Conservation (phyloP, 2,113 vertebrate genomes). For the Furnarius figulus region DNA sequence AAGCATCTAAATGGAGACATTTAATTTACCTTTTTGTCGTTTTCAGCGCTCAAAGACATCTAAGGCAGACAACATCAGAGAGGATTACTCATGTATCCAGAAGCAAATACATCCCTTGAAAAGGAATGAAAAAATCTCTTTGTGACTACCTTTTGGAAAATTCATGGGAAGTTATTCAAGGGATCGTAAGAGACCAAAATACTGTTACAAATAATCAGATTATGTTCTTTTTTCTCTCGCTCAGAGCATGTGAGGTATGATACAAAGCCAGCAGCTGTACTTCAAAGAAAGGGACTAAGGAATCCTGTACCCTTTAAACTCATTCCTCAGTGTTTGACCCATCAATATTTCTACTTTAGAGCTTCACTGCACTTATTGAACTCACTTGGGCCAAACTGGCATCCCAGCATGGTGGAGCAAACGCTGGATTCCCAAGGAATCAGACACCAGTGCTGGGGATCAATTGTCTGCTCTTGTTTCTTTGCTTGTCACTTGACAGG, state of each 20-base stretch:
- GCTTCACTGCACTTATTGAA: background rate
- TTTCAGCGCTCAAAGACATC: background rate
- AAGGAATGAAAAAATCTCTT: background rate
- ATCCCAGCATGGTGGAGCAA: background rate
- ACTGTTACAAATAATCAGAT: background rate
- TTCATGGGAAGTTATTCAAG: background rate
- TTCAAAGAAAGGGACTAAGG: background rate
- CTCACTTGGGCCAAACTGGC: background rate
- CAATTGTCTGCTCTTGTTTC: background rate
- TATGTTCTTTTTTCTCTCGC: background rate
- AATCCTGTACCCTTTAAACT: background rate
- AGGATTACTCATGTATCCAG: background rate
- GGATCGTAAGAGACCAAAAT: background rate
- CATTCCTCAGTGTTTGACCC: background rate
- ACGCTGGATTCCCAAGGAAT: background rate
- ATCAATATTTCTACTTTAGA: background rate
- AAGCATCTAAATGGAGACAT: background rate
- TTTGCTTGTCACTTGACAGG: background rate
- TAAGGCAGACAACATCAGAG: constrained; percentile 24
- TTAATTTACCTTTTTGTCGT: constrained; percentile 6
- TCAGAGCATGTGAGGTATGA: background rate
- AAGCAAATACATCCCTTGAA: constrained; percentile 10
- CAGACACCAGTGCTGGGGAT: background rate
- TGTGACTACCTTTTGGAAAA: constrained; percentile 19
- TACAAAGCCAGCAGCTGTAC: background rate